Conservation (phyloP, 2,888 invertebrate genomes). For the Pocota personata region DNA sequence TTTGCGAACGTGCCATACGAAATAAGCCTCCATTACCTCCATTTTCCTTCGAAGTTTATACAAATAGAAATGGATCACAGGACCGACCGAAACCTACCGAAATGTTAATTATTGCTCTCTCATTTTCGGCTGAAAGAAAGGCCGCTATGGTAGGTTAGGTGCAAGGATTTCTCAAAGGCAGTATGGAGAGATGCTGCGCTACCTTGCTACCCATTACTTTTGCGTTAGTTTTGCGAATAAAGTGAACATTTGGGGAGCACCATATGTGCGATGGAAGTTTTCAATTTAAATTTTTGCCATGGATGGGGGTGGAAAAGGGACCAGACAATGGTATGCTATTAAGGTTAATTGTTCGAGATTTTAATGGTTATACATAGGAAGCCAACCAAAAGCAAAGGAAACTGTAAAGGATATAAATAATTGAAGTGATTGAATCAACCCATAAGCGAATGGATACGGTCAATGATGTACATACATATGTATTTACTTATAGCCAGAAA, state of each 20-base stretch:
- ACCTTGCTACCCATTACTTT: conserved; percentile 14
- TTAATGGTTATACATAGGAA: conserved; percentile 30
- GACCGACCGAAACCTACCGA: not conserved
- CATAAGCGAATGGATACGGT: not conserved
- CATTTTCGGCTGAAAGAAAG: not conserved
- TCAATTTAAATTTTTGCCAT: conserved; percentile 49
- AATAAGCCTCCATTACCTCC: not conserved
- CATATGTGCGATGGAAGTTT: conserved; percentile 60
- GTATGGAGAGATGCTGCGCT: not conserved
- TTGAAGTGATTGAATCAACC: conserved; percentile 11
- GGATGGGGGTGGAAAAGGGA: not conserved
- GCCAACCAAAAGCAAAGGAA: not conserved
- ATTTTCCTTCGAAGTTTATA: not conserved
- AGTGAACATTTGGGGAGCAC: conserved; percentile 20
- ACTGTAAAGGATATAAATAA: conserved; percentile 24
- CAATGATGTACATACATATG: not conserved
- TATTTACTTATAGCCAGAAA: not conserved
- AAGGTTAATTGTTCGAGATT: conserved; percentile 53
- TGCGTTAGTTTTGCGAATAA: conserved; percentile 48
- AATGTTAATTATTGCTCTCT: conserved; percentile 29
- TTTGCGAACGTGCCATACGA: conserved; percentile 5
- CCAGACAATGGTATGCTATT: conserved; percentile 46
- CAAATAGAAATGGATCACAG: conserved; percentile 29
- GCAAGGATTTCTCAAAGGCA: not conserved
- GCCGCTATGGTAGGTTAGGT: not conserved